Percentiles rank a stretch among this genome's conserved stretches.
These are phyloP conservation scores for Magallana ariakensis DNA, from an alignment of 1,140 invertebrate genomes.

Conservation along the genomic window DNA sequence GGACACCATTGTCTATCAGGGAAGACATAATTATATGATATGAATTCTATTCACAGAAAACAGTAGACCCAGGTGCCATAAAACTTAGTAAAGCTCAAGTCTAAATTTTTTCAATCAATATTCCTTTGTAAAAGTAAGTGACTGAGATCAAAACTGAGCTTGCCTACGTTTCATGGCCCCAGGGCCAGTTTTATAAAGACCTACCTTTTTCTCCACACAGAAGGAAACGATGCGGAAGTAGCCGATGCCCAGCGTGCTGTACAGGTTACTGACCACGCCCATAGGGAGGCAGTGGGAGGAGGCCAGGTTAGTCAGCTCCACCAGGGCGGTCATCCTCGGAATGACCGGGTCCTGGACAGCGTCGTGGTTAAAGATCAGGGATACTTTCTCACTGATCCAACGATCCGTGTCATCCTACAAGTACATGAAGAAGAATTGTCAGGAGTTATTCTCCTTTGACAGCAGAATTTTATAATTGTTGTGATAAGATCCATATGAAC, in stretches of 20 bases:
- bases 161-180: too few species aligned
- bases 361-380: constrained; percentile 52
- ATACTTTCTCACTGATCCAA: constrained; percentile 61
- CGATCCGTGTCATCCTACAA: constrained; percentile 55
- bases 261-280: constrained; percentile 66
- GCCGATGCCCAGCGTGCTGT: constrained; percentile 66
- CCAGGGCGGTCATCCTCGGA: constrained; percentile 62
- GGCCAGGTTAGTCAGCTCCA: constrained; percentile 57
- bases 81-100: too few species aligned
- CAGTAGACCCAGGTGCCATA: too few species aligned
- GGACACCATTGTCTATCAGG: too few species aligned
- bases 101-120: too few species aligned
- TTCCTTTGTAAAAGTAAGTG: too few species aligned
- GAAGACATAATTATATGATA: too few species aligned
- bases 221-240: constrained; percentile 72
- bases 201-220: constrained; percentile 71
- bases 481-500: too few species aligned
- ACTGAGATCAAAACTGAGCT: too few species aligned
- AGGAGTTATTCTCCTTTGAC: too few species aligned
- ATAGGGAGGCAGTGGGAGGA: constrained; percentile 67
- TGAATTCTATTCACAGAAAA: too few species aligned
- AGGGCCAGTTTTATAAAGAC: neutral
- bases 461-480: too few species aligned
- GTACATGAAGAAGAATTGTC: neutral
- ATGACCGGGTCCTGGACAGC: constrained; percentile 69